Base-by-base conservation (phyloP, 1,140 invertebrate species). In the Sinella curviseta region DNA sequence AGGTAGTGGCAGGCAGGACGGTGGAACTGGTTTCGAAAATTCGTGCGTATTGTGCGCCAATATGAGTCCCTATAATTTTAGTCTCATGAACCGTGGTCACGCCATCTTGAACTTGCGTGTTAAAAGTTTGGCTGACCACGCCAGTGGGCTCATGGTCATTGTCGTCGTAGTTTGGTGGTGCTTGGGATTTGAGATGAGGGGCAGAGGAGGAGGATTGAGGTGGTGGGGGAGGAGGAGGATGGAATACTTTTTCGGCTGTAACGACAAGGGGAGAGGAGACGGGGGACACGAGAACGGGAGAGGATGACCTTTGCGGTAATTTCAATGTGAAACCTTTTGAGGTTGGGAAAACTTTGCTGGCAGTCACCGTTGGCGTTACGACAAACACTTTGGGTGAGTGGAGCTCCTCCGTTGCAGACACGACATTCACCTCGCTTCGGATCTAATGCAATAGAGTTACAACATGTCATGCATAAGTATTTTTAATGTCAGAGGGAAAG, bases 81-180 rank as follows among this genome's bases (percentile, higher is more conserved):
- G 94, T 95, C 87, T 95, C 93, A 84, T 94, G 93, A 12, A 95
- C 91, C 0, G 94, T 95, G 0, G 94, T 95, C 0, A 92, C 84
- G 0, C 94, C 94, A 85, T 95, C 92, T 84, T 93, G 92, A 1
- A 95, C 91, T 36, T 95, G 91, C 1, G 93, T 95, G 28, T 94
- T 94, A 39, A 93, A 93, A 8, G 94, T 88, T 84, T 91, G 93
- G 0, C 93, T 94, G 0, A 95, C 93, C 54, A 95, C 86, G 0
- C 93, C 93, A 1, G 93, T 90, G 1, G 93, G 92, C 87, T 93
- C 76, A 17, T 82, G 77, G 12, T n/a, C n/a, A 4, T 14, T 24
- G 26, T 33, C 74, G 81, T 77, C 67, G 33, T 28, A 31, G 24
- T 74, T 4, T 55, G n/a, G n/a, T n/a, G 28, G 33, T 36, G 78